These are phyloP conservation scores for Drosophila neonasuta DNA, from an alignment of 2,888 invertebrate genomes.

Conservation along the genomic window DNA sequence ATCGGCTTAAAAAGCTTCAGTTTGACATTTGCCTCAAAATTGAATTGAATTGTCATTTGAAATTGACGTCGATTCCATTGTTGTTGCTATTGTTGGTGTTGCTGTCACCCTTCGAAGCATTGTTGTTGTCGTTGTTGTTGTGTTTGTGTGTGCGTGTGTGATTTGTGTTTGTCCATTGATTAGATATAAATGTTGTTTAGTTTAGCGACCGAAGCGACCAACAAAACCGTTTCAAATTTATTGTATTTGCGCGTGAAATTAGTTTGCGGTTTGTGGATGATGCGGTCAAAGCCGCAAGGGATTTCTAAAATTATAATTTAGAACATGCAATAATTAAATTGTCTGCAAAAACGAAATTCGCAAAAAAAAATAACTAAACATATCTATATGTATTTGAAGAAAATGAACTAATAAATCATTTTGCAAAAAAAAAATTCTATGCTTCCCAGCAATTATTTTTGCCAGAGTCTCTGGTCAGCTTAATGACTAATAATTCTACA, in stretches of 20 bases:
- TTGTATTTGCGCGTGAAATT: slow-evolving; percentile 64
- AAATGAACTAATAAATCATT: slow-evolving; percentile 11
- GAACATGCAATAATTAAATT: slow-evolving; percentile 53
- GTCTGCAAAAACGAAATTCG: slow-evolving; percentile 3
- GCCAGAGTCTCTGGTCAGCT: slow-evolving; percentile 18
- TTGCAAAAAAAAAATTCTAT: background rate
- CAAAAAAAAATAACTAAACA: slow-evolving; percentile 21
- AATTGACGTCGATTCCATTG: slow-evolving; percentile 4
- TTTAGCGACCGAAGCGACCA: slow-evolving; percentile 35
- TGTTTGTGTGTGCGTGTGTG: background rate
- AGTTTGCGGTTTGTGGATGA: slow-evolving; percentile 54
- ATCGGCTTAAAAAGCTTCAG: slow-evolving; percentile 66
- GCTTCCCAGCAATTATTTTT: background rate
- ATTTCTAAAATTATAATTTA: slow-evolving; percentile 50
- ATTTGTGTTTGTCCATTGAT: slow-evolving; percentile 46
- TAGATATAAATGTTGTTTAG: slow-evolving; percentile 50
- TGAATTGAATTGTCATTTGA: slow-evolving; percentile 69
- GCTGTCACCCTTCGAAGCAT: slow-evolving; percentile 9
- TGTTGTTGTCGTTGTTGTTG: background rate
- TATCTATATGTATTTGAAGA: background rate
- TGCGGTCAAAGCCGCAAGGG: background rate
- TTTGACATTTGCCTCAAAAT: slow-evolving; percentile 59
- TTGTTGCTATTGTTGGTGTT: slow-evolving; percentile 16
- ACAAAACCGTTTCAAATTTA: slow-evolving; percentile 35
- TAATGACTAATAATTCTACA: slow-evolving; percentile 10